Base-by-base conservation (phyloP, 2,888 invertebrate genomes). In the Scrobipalpa atriplicella region DNA sequence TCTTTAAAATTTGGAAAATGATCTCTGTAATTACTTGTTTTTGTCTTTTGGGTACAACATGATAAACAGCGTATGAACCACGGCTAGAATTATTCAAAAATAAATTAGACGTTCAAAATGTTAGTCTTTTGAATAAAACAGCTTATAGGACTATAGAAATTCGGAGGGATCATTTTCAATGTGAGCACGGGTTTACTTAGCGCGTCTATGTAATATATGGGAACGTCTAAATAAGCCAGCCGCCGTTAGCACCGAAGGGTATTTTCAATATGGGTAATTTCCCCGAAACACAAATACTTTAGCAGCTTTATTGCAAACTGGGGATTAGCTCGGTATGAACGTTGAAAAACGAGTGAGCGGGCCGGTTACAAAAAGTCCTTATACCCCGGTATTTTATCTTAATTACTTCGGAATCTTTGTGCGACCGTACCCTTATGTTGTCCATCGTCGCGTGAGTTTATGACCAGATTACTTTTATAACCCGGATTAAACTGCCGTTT, bases 191-290 rank as follows among this genome's bases (percentile, higher is more conserved):
- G 36, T n/a, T 54, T 65, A 61, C 36, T 54, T 64, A 65, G 18
- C 38, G 18, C 29, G 41, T 54, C 38, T 67, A 81, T 82, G 81
- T 83, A 81, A 79, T 81, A 80, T 81, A 83, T 78, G 78, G 75
- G 76, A 75, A 76, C 79, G 81, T 86, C 87, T 87, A 88, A 88
- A 89, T 89, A 89, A 89, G 86, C 88, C 85, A 82, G 84, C 85
- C 86, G 84, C 85, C 86, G 87, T 87, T 89, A 88, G 89, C 86
- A 82, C 83, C 82, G 88, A 87, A 87, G 89, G 90, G 90, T 89
- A 90, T 90, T 90, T 90, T 89, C 92, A 90, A 91, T 92, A 90
- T 90, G 90, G 92, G 90, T 90, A 90, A 92, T 92, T 90, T 92
- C 82, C 87, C 86, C 84, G 86, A 83, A 89, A 88, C 86, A 87